A percentile compares a stretch with the other conserved stretches of the same genome.
Conservation (phyloP, 2,113 vertebrate genomes). For the Gila orcuttii region DNA sequence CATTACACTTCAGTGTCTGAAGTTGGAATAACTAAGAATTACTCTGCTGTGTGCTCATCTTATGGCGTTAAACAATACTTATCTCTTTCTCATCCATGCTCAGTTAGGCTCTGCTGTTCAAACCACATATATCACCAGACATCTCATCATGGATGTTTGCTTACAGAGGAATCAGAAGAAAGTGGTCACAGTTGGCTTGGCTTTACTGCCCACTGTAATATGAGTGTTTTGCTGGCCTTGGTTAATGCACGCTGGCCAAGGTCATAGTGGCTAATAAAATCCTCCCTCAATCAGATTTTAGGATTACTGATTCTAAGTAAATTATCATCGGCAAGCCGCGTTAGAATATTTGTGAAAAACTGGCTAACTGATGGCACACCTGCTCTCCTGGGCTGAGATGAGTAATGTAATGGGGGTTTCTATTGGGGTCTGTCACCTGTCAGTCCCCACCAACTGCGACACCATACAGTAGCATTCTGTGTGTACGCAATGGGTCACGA, state of each 20-base stretch:
- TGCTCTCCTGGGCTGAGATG: slow-evolving; percentile 52
- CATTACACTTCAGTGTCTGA: neutral
- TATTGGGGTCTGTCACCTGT: slow-evolving; percentile 57
- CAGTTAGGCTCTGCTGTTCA: slow-evolving; percentile 38
- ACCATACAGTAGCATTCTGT: slow-evolving; percentile 27
- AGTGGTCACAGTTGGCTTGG: slow-evolving; percentile 79
- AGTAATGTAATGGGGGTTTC: slow-evolving; percentile 39
- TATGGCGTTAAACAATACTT: slow-evolving; percentile 7
- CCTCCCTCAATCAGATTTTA: slow-evolving; percentile 87
- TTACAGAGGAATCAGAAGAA: slow-evolving; percentile 57
- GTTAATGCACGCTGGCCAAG: slow-evolving; percentile 83
- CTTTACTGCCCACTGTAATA: slow-evolving; percentile 77
- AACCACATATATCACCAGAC: slow-evolving; percentile 47
- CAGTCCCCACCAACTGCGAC: slow-evolving; percentile 36
- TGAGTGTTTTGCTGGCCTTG: slow-evolving; percentile 77
- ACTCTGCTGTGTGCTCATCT: slow-evolving; percentile 20
- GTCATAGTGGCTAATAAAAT: slow-evolving; percentile 86
- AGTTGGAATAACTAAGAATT: slow-evolving; percentile 17
- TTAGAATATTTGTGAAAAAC: slow-evolving; percentile 72
- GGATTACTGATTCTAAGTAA: slow-evolving; percentile 88
- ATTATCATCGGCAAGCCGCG: slow-evolving; percentile 86
- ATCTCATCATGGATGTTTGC: slow-evolving; percentile 53
- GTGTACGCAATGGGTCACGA: slow-evolving; percentile 31
- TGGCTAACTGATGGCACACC: slow-evolving; percentile 61
- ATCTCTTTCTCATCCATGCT: slow-evolving; percentile 17